Evolutionary conservation across 2,797 vertebrate genomes (phyloP).

Genomic region (Masticophis lateralis): DNA sequence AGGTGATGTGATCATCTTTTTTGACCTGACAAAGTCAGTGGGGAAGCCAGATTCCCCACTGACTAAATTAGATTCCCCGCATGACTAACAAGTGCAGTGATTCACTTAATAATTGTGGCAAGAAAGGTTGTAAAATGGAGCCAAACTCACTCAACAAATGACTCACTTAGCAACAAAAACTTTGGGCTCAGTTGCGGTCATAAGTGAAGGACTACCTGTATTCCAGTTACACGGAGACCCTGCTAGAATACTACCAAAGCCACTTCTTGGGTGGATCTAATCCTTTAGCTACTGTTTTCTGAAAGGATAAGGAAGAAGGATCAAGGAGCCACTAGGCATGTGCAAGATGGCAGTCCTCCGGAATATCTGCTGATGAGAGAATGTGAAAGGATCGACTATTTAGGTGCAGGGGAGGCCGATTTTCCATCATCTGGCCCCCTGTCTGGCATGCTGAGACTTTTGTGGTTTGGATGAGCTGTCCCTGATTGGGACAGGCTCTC

Average conservation of each 20-base stretch:
- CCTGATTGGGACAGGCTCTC: too few relatives aligned
- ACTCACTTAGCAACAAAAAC: not conserved
- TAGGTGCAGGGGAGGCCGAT: too few relatives aligned
- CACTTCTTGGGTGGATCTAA: not conserved
- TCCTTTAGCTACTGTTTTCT: not conserved
- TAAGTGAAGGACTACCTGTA: not conserved
- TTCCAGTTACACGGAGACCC: not conserved
- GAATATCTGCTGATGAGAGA: too few relatives aligned
- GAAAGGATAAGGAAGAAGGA: not conserved
- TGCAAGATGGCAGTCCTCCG: too few relatives aligned
- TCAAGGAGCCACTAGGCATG: not conserved
- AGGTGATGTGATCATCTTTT: not conserved
- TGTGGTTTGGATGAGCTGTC: too few relatives aligned
- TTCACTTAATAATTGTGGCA: not conserved
- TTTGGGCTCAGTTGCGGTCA: not conserved
- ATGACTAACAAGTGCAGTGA: not conserved
- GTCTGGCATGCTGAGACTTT: too few relatives aligned
- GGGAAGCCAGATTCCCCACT: not conserved
- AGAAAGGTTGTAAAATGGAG: not conserved
- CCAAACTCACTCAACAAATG: not conserved
- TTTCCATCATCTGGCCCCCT: too few relatives aligned
- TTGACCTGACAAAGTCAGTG: not conserved
- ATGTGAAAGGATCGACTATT: too few relatives aligned
- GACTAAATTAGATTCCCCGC: too few relatives aligned
- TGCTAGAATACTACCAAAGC: not conserved